These are phyloP conservation scores for Pseudomyrmex concolor DNA, from an alignment of 1,140 invertebrate species.

Conservation along the genomic window DNA sequence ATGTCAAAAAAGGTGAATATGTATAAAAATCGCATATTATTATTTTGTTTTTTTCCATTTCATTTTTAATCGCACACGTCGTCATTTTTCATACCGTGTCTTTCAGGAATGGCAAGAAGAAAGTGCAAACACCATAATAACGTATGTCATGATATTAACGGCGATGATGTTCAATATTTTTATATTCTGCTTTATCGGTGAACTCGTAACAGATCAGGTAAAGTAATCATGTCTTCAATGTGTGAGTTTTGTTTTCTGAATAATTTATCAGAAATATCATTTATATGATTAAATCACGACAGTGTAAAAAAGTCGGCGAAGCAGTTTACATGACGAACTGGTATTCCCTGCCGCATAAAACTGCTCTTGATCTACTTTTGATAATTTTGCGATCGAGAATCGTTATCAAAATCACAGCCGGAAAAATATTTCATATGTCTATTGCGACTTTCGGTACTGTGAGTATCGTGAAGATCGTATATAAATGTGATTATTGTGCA, in stretches of 20 bases:
- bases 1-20: constrained; percentile 25
- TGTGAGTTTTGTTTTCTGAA: no score
- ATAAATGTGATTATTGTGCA: neutral
- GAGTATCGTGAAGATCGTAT: constrained; percentile 20
- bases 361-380: constrained; percentile 62
- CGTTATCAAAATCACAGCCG: constrained; percentile 72
- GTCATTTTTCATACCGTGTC: neutral
- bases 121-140: constrained; percentile 49
- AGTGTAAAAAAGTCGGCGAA: constrained; percentile 69
- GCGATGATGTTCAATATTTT: constrained; percentile 76
- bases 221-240: neutral
- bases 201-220: constrained; percentile 72
- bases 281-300: neutral
- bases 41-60: neutral
- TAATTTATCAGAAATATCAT: neutral
- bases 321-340: constrained; percentile 70
- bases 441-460: constrained; percentile 61
- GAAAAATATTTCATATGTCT: constrained; percentile 70
- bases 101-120: constrained; percentile 68
- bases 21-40: neutral
- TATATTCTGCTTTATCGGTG: constrained; percentile 76
- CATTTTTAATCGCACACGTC: neutral
- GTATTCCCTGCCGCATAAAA: constrained; percentile 69
- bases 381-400: constrained; percentile 66
- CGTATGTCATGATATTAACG: constrained; percentile 68